Evolutionary conservation across 2,888 invertebrate species (phyloP).

Genomic region (Trichogramma evanescens): DNA sequence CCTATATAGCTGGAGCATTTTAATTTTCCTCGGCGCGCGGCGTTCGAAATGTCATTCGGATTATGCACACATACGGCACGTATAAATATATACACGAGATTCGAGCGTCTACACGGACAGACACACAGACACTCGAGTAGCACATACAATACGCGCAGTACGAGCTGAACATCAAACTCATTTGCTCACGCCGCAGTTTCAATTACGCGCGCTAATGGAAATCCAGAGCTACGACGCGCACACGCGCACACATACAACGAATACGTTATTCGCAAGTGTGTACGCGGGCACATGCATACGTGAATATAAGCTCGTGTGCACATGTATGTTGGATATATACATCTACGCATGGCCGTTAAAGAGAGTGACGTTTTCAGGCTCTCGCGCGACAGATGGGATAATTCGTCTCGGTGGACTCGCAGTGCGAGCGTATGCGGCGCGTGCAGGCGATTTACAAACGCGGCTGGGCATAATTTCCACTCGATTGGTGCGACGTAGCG

Average conservation of each 20-base stretch:
- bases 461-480: slow-evolving; percentile 16
- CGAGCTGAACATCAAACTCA: slow-evolving; percentile 19
- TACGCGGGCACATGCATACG: neutral
- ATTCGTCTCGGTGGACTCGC: neutral
- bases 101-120: neutral
- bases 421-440: neutral
- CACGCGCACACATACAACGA: neutral
- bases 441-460: neutral
- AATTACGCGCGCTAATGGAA: slow-evolving; percentile 25
- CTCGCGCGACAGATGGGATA: neutral
- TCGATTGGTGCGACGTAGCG: slow-evolving; percentile 7
- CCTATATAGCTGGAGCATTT: no score
- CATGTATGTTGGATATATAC: slow-evolving; percentile 7
- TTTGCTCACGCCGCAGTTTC: slow-evolving; percentile 23
- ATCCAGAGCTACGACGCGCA: slow-evolving; percentile 13
- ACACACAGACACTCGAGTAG: neutral
- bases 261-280: neutral
- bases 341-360: neutral
- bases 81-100: no score
- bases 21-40: no score
- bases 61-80: neutral
- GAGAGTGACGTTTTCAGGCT: neutral
- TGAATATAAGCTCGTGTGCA: neutral
- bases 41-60: slow-evolving; percentile 1
- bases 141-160: neutral